Evolutionary conservation across 2,113 vertebrate species (phyloP).

Genomic region (Noctilio leporinus): DNA sequence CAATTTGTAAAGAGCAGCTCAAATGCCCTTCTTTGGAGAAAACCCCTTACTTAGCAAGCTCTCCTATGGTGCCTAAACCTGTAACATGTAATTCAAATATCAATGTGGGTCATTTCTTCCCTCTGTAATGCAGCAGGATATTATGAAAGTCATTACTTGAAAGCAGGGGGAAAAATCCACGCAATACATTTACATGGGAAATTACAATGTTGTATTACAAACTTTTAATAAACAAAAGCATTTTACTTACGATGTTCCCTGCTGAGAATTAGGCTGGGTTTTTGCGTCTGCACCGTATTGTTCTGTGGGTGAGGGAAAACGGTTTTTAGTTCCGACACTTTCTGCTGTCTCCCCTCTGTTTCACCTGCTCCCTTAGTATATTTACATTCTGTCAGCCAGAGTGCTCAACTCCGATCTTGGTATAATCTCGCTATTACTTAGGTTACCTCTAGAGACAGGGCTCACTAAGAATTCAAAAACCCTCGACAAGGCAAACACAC

Average conservation of each 20-base stretch:
- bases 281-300: constrained; percentile 77
- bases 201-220: background rate
- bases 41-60: background rate
- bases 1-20: background rate
- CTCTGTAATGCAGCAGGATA: background rate
- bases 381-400: background rate
- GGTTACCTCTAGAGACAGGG: background rate
- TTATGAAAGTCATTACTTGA: background rate
- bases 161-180: background rate
- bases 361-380: background rate
- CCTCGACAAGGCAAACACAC: background rate
- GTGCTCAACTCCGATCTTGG: background rate
- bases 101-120: background rate
- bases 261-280: constrained; percentile 70
- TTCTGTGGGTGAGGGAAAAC: constrained; percentile 73
- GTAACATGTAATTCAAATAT: background rate
- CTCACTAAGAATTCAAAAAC: background rate
- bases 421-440: background rate
- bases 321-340: background rate
- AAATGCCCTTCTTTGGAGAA: background rate
- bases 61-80: background rate
- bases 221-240: background rate
- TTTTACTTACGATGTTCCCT: constrained; percentile 83
- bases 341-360: background rate
- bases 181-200: background rate